Base-by-base conservation (phyloP, 2,888 invertebrate species). In the Mellilla xanthometata region DNA sequence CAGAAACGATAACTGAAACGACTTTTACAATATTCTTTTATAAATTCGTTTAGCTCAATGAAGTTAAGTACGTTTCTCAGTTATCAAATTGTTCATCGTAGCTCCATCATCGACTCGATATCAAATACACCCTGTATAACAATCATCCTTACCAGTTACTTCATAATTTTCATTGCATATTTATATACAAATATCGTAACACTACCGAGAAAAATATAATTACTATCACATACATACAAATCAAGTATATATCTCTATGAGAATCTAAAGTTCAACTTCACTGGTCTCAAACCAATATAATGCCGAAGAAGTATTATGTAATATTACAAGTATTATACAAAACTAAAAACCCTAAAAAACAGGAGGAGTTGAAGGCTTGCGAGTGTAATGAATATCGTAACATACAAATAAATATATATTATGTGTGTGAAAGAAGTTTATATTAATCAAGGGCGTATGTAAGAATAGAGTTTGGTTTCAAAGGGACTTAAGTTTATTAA, bases 181-280 rank as follows among this genome's bases (percentile, higher is more conserved):
- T 68, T 53, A 58, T 62, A 63, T 63, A 73, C 63, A 68, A 52
- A 63, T 62, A 62, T 44, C 53, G 44, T 58, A 60, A 60, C 41
- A 49, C 52, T 59, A 65, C 44, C 51, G 48, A 47, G 49, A 50
- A 51, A 46, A 49, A 38, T 58, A 56, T 61, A 60, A 63, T 69
- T 71, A 73, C 63, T 73, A 72, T 73, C 74, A 72, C 72, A 72
- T 66, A 65, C 53, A 62, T 68, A 62, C 53, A 57, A 54, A 51
- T 49, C 39, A 49, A 44, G 49, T 56, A 58, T 47, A 56, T 58
- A 65, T 63, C 63, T 65, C 72, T 68, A 68, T 58, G 67, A 72
- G 64, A 71, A 69, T 54, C 47, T 47, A 47, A 40, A 24, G 40
- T 30, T 45, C 45, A 27, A 46, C 13, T 12, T 35, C 8, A 23